Conservation (phyloP, 2,113 vertebrate species). For the Spea bombifrons region DNA sequence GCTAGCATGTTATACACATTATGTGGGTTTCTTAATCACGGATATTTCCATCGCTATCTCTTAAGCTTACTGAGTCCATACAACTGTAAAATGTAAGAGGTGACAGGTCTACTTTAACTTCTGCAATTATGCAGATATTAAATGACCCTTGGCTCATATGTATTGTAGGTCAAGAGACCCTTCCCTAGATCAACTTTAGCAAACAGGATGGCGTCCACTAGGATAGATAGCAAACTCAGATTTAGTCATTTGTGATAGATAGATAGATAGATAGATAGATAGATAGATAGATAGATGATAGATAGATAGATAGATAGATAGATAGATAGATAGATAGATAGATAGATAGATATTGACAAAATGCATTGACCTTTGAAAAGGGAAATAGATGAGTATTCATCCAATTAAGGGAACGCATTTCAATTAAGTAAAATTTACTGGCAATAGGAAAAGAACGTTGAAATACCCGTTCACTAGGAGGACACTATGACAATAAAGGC, state of each 20-base stretch:
- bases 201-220: no score
- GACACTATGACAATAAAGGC: constrained; percentile 29
- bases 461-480: constrained; percentile 31
- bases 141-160: no score
- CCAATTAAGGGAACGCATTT: constrained; percentile 11
- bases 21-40: no score
- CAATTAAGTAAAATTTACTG: constrained; percentile 25
- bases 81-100: no score
- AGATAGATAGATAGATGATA: neutral
- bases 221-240: no score
- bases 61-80: no score
- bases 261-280: constrained; percentile 14
- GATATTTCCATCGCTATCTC: no score
- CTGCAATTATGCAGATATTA: no score
- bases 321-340: constrained; percentile 15
- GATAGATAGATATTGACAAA: neutral
- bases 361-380: neutral
- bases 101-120: no score
- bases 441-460: neutral
- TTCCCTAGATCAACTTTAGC: no score
- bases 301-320: constrained; percentile 10
- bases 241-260: neutral
- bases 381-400: constrained; percentile 1
- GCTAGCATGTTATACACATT: no score
- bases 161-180: no score